These are phyloP conservation scores for Drosophila anceps DNA, from an alignment of 2,888 invertebrate genomes.

Conservation along the genomic window DNA sequence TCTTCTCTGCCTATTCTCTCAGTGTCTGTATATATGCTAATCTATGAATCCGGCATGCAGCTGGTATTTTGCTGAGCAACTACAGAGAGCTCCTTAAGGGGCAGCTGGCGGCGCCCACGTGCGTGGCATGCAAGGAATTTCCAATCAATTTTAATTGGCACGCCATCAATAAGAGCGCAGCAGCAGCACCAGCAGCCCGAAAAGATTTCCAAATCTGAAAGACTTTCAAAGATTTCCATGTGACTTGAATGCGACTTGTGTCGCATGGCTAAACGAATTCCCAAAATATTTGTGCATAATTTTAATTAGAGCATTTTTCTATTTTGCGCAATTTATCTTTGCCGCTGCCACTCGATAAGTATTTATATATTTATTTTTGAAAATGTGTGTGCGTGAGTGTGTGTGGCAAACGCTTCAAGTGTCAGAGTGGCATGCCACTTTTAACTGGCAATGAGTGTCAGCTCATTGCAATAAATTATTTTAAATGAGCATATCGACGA, in stretches of 20 bases:
- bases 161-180: constrained; percentile 81
- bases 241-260: constrained; percentile 40
- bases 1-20: not conserved
- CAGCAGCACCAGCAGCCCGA: constrained; percentile 8
- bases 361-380: constrained; percentile 53
- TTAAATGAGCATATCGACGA: constrained; percentile 83
- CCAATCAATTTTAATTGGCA: constrained; percentile 85
- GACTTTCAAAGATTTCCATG: constrained; percentile 41
- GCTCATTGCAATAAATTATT: constrained; percentile 83
- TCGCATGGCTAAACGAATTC: constrained; percentile 69
- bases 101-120: constrained; percentile 66
- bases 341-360: constrained; percentile 41
- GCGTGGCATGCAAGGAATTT: constrained; percentile 83
- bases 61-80: constrained; percentile 47
- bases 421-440: constrained; percentile 63
- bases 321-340: constrained; percentile 81
- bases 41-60: constrained; percentile 51
- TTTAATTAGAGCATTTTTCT: constrained; percentile 82
- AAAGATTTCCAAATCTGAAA: constrained; percentile 27
- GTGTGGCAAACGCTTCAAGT: constrained; percentile 61
- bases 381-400: constrained; percentile 25
- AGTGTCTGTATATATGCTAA: constrained; percentile 47
- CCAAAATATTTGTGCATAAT: constrained; percentile 82
- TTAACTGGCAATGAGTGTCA: constrained; percentile 80
- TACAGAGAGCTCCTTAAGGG: constrained; percentile 23